Conservation (phyloP, 1,140 invertebrate species). For the Sycobia sp. region DNA sequence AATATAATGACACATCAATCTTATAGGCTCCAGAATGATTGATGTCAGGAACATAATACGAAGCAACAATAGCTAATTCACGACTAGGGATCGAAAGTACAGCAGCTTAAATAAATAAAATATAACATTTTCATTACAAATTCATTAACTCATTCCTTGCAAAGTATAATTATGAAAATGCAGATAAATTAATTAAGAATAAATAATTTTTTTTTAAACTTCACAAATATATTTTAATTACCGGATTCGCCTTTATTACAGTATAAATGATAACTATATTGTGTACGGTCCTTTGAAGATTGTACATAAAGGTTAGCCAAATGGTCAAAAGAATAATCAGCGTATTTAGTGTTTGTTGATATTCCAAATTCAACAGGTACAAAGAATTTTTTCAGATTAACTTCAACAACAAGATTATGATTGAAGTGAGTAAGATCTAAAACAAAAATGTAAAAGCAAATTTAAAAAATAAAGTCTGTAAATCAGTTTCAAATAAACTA, state of each 20-base stretch:
- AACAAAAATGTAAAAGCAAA: constrained; percentile 18
- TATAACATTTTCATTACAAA: constrained; percentile 8
- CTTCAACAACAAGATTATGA: constrained; percentile 64
- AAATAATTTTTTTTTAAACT: background rate
- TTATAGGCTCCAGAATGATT: constrained; percentile 57
- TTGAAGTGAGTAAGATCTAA: constrained; percentile 53
- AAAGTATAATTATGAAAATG: constrained; percentile 19
- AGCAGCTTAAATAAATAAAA: constrained; percentile 56
- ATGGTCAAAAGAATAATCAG: constrained; percentile 67
- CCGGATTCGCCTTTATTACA: constrained; percentile 65
- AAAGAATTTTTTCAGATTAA: constrained; percentile 74
- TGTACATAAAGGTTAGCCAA: constrained; percentile 72
- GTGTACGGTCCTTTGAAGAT: constrained; percentile 66
- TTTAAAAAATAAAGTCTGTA: background rate
- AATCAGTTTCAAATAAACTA: background rate
- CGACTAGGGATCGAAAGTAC: constrained; percentile 70
- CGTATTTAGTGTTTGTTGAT: constrained; percentile 66
- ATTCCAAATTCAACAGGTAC: constrained; percentile 74
- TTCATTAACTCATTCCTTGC: constrained; percentile 7
- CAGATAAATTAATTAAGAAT: background rate
- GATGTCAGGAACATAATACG: constrained; percentile 50
- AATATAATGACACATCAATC: constrained; percentile 65
- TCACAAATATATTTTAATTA: constrained; percentile 33
- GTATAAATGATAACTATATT: constrained; percentile 72
- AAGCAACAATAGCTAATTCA: constrained; percentile 66